Base-by-base conservation (phyloP, 2,888 invertebrate species). In the Eupithecia centaureata region DNA sequence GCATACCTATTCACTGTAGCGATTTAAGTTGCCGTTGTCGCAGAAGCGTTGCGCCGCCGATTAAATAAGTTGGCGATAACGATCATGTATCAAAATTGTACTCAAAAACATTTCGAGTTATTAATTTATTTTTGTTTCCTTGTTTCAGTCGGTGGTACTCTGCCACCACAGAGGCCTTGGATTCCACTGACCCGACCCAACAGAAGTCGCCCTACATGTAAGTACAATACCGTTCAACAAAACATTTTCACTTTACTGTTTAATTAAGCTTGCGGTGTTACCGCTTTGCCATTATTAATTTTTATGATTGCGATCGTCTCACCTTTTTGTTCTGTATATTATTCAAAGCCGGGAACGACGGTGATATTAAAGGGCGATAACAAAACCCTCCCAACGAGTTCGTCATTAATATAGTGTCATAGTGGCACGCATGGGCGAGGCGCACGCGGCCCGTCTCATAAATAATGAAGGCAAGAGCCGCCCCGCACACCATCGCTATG, bases 161-260 rank as follows among this genome's bases (percentile, higher is more conserved):
- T 96, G 88, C 98, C 98, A 79, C 98, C 98, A 77, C 97, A 97
- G 89, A 95, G 99, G 91, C 98, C 98, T 85, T 99, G 99, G 99
- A 97, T 98, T 87, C 97, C 97, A 73, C 94, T 98, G 83, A 97
- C 97, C 71, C 95, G 97, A 90, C 98, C 98, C 73, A 97, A 97
- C 88, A 95, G 97, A 91, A 95, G 96, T 85, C 95, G 97, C 92
- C 97, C 98, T 79, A 96, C 97, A 86, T 98, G 98, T 98, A 94
- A 97, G 97, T 96, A 84, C 38, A 51, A 57, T 15, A 35, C 3
- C 30, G 28, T 54, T 28, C 52, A 65, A 52, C 7, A 52, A 28
- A 38, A 1, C 28, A 12, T 28, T 51, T n/a, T 42, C 18, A 13
- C 13, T 12, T 47, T 38, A 35, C 57, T 18, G 28, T n/a, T 25